These are phyloP conservation scores for Xiphophorus birchmanni DNA, from an alignment of 2,797 vertebrate genomes.

Conservation along the genomic window DNA sequence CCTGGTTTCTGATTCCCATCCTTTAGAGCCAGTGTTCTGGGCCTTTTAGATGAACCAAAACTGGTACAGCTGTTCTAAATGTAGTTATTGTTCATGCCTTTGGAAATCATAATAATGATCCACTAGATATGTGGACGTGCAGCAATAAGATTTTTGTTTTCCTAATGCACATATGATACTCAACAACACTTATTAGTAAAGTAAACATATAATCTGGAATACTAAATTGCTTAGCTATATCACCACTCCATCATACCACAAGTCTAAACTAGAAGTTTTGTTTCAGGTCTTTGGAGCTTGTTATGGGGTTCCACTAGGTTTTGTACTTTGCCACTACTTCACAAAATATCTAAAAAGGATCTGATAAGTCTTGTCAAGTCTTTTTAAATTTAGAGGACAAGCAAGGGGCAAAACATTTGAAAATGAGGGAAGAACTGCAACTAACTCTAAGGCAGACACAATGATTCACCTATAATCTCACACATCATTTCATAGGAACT, in stretches of 20 bases:
- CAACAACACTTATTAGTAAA: not conserved
- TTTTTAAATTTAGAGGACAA: too few relatives aligned
- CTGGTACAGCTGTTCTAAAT: not conserved
- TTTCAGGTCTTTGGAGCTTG: not conserved
- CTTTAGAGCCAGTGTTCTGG: not conserved
- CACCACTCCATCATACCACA: not conserved
- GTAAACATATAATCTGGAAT: not conserved
- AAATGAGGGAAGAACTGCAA: not conserved
- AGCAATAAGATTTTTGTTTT: not conserved
- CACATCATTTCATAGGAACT: not conserved
- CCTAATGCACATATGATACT: not conserved
- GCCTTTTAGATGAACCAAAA: not conserved
- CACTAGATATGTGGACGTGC: not conserved
- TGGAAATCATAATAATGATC: not conserved
- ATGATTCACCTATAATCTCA: not conserved
- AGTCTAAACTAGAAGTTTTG: not conserved
- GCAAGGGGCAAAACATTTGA: not conserved
- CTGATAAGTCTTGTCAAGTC: too few relatives aligned
- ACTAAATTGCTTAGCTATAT: not conserved
- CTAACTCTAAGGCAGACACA: not conserved
- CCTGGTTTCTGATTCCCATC: not conserved
- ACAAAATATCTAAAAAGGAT: not conserved
- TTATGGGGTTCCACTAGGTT: not conserved
- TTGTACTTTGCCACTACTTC: not conserved
- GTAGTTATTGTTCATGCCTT: not conserved